Evolutionary conservation across 2,113 vertebrate genomes (phyloP), one percentile per base, ranked within the genome.

Genomic region (Ciconia boyciana): DNA sequence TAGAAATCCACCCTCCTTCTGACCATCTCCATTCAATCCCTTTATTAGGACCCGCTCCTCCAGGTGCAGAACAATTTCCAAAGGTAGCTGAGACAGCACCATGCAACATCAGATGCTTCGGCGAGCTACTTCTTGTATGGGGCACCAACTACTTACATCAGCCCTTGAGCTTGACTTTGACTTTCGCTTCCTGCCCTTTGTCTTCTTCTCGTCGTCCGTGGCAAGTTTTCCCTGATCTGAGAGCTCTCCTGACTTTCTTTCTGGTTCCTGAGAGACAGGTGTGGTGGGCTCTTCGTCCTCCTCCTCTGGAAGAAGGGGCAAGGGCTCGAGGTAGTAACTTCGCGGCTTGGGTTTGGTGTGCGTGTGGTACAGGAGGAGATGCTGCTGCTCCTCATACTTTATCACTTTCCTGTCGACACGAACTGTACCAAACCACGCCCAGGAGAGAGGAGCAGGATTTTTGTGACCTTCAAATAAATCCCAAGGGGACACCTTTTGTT

Each of bases 401-500:
- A 98, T 88, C 49, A 97, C 96, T 43, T 98, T 98, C 55, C 98
- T 97, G 76, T 98, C 96, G 0, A 98, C 94, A 20, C 97, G 96
- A 76, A 98, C 97, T 0, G 98, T 98, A 57, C 98, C 98, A 51
- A 98, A 98, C 98, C 98, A 98, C 11, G 98, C 97, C 98, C 98
- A 98, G 55, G 98, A 98, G 44, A 98, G 97, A 26, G 98, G 98
- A 26, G 97, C 97, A 10, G 98, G 98, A 86, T 97, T 98, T 94
- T 96, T 98, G 68, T 98, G 98, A 52, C 98, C 98, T 82, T 98
- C 98, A 66, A 98, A 97, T 82, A 98, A 90, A 91, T 98, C 98
- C 98, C 98, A 98, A 2, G 98, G 97, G 90, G 97, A 98, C 68
- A 98, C 96, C 44, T 98, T 98, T 92, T 98, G 98, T 87, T 98